Evolutionary conservation across 2,113 vertebrate genomes (phyloP), one percentile per base, ranked within the genome.

Genomic region (Halichoerus grypus): DNA sequence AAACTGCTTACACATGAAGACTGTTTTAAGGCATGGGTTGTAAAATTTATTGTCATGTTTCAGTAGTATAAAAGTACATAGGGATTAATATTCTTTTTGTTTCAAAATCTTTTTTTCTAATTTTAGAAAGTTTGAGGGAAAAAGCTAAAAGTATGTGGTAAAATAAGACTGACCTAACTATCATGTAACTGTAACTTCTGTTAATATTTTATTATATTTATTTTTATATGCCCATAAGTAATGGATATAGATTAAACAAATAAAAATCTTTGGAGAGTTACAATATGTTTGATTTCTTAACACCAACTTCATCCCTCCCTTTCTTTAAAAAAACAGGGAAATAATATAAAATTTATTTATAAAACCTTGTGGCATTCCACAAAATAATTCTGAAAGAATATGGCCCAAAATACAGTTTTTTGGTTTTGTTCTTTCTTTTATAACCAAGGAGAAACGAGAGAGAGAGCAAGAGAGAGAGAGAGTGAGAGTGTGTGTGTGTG

Each of bases 291-390:
- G 46, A 83, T 94, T 97, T 95, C 28, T 97, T 91, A 24, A 49
- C 74, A 74, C 57, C 49, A 95, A 33, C 22, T 94, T 95, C 36
- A 90, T 96, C 51, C 39, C 8, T 90, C 61, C 51, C 39, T 95
- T 92, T 79, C 42, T 88, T 97, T 91, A 88, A 95, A 93, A 91
- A 36, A 74, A 85, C 86, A 86, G 74, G 42, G 79, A 92, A 94
- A 71, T 82, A 95, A 85, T 80, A 49, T 61, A 61, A 92, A 86
- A 63, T 82, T 72, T 91, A 94, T 61, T 94, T 36, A 33, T 61
- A 55, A 93, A 88, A 79, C 36, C 51, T 88, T 39, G 21, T 94
- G 53, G 61, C 15, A 94, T 69, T 91, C 80, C 46, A 96, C 67
- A 96, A 88, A 84, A 81, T 90, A 94, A 71, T 72, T 95, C 11